These are phyloP conservation scores for Parnassius smintheus DNA, from an alignment of 2,888 invertebrate genomes.

Conservation along the genomic window DNA sequence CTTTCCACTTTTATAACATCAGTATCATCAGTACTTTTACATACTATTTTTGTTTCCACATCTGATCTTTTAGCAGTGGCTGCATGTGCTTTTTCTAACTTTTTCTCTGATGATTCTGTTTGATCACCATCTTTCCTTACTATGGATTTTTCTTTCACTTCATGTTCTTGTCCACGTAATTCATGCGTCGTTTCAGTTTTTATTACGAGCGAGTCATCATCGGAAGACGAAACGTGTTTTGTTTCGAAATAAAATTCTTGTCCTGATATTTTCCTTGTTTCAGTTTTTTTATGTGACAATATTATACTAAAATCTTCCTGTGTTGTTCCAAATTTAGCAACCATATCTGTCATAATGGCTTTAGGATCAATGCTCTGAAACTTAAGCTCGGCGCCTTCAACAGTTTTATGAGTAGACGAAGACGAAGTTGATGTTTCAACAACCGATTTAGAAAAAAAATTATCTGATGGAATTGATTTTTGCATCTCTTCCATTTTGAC, in stretches of 20 bases:
- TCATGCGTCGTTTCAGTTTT: conserved; percentile 75
- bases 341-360: conserved; percentile 70
- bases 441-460: conserved; percentile 66
- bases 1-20: conserved; percentile 67
- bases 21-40: conserved; percentile 67
- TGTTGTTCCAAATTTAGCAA: conserved; percentile 58
- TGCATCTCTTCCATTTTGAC: conserved; percentile 70
- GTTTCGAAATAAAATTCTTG: conserved; percentile 74
- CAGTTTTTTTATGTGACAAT: conserved; percentile 77
- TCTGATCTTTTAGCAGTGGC: conserved; percentile 72
- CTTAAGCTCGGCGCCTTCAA: conserved; percentile 59
- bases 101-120: conserved; percentile 76
- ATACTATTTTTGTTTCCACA: conserved; percentile 70
- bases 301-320: conserved; percentile 66
- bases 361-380: conserved; percentile 68
- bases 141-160: conserved; percentile 72
- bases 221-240: conserved; percentile 73
- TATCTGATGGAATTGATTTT: conserved; percentile 61
- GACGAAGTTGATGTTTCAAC: conserved; percentile 71
- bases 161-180: conserved; percentile 73
- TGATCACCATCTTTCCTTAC: conserved; percentile 69
- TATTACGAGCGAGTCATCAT: conserved; percentile 72
- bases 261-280: conserved; percentile 73
- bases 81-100: conserved; percentile 77
- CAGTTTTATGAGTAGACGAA: conserved; percentile 67